Base-by-base conservation (phyloP, 2,888 invertebrate species). In the Drepanosiphum platanoidis region DNA sequence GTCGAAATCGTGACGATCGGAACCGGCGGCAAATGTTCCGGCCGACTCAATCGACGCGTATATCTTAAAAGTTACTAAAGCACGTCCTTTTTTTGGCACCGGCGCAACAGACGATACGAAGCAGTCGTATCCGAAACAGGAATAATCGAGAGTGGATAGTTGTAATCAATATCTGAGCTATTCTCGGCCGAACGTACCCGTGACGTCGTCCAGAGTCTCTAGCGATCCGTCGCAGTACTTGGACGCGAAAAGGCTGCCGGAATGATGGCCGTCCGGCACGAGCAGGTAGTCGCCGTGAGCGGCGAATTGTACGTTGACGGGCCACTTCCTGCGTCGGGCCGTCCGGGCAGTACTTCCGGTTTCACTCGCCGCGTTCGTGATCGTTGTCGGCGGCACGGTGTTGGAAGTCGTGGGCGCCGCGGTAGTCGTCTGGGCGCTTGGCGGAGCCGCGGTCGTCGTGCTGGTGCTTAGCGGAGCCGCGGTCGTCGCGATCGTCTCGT, bases 211-310 rank as follows among this genome's bases (percentile, higher is more conserved):
- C 18, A 70, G 1, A 30, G 34, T 30, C 30, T 81, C 71, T 8
- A 81, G 30, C 32, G 71, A 75, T 9, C 13, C 22, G 34, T 30
- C 68, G 46, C 84, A 84, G 34, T 68, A 84, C 32, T 84, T 84
- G 0, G 84, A 84, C n/a, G 75, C 84, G 9, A 36, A 77, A 0
- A 30, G 4, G 3, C 22, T 18, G 5, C 18, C 36, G 8, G 84
- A 77, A 15, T 27, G 30, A 22, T 27, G 1, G 22, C 84, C 84
- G 68, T 84, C 77, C 18, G 77, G 84, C 58, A 84, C 39, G 36
- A 84, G 75, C 58, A 84, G 30, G n/a, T 84, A 84, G 15, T 84
- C 84, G 46, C n/a, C 4, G 46, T 34, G n/a, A n/a, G n/a, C n/a
- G n/a, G n/a, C n/a, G n/a, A n/a, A n/a, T n/a, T n/a, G 66, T 34